A percentile compares a stretch with the other conserved stretches of the same genome.
phyloP scores from a whole-genome alignment of 2,113 vertebrate genomes.

The Aplodontia rufa region DNA sequence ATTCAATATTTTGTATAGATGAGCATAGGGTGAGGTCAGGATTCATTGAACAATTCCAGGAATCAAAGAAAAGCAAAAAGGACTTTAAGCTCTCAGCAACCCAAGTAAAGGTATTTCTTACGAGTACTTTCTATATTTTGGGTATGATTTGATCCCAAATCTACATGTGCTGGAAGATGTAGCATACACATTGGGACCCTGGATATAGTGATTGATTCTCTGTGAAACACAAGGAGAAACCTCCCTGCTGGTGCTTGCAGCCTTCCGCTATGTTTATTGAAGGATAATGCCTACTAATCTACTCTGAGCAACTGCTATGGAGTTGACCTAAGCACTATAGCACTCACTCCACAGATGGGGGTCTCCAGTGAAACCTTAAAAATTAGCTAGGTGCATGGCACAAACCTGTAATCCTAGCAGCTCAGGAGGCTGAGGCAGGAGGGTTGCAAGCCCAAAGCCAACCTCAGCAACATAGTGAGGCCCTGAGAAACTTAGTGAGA shows the following conservation, averaged over 20 bases:
- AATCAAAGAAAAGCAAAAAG: neutral
- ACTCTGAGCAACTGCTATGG: neutral
- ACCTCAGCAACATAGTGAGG: too few species aligned
- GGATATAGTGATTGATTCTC: neutral
- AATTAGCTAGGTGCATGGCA: too few species aligned
- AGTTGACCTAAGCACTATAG: too few species aligned
- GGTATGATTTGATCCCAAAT: neutral
- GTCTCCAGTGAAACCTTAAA: too few species aligned
- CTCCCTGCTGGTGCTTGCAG: accelerated
- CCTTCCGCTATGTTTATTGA: accelerated
- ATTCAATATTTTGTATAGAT: neutral
- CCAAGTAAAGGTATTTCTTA: neutral
- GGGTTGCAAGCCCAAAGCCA: too few species aligned
- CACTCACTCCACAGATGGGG: neutral
- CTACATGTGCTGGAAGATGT: neutral
- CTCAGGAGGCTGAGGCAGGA: too few species aligned
- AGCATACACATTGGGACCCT: too few species aligned
- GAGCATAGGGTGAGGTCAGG: neutral
- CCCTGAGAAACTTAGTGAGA: too few species aligned
- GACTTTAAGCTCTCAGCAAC: neutral
- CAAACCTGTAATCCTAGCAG: too few species aligned
- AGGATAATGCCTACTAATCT: accelerated
- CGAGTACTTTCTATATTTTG: neutral
- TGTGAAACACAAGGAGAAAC: neutral
- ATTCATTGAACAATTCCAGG: neutral